Conservation (phyloP, 2,797 vertebrate species). For the Dallia pectoralis region DNA sequence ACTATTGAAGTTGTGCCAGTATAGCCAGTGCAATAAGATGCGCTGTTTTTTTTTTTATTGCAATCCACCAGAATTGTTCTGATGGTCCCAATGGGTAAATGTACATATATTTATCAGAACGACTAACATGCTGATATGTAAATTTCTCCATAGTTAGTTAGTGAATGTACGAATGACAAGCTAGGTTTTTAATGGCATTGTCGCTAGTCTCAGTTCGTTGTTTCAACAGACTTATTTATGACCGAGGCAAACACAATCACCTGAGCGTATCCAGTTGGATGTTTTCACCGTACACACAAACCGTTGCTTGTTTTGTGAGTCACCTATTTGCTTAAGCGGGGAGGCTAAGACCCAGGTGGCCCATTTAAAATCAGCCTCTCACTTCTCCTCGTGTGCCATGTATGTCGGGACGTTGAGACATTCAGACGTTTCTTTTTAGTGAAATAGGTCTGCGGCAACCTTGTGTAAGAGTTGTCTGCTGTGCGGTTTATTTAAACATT, state of each 20-base stretch:
- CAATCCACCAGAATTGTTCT: too few relatives aligned
- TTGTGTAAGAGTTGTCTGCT: not conserved
- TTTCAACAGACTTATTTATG: not conserved
- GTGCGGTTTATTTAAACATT: not conserved
- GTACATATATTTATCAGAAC: too few relatives aligned
- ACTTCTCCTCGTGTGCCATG: not conserved
- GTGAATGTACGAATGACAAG: not conserved
- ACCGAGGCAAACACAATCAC: not conserved
- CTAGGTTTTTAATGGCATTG: not conserved
- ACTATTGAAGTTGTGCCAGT: too few relatives aligned
- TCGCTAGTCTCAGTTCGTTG: not conserved
- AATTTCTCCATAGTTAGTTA: not conserved
- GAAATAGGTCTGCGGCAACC: not conserved
- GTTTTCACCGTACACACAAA: not conserved
- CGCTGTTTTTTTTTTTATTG: too few relatives aligned
- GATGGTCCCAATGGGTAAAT: too few relatives aligned
- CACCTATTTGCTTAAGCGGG: conserved; percentile 32
- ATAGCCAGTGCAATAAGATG: too few relatives aligned
- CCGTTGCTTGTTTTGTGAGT: conserved; percentile 19
- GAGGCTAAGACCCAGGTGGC: not conserved
- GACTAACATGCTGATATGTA: too few relatives aligned
- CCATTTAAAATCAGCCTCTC: conserved; percentile 12
- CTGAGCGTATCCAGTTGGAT: not conserved
- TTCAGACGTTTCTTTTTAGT: not conserved
- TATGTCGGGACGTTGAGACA: not conserved